phyloP scores from a whole-genome alignment of 1,140 invertebrate species.

The Magallana gigas region DNA sequence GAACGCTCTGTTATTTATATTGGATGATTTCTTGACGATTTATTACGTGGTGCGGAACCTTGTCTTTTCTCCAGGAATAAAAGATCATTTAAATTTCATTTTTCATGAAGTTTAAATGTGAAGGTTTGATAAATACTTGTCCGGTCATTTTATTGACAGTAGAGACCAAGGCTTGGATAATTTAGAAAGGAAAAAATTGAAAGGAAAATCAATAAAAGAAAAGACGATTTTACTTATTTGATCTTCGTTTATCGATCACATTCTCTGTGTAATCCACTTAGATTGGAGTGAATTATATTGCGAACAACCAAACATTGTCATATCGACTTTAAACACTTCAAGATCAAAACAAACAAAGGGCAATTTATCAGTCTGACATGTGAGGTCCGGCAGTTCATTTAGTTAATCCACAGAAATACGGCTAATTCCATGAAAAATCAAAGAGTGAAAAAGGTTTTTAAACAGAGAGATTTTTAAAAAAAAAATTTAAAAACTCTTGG shows the following conservation, averaged over 20 bases:
- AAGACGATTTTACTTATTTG: neutral
- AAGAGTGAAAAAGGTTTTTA: too few relatives aligned
- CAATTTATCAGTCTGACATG: neutral
- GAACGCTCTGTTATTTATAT: neutral
- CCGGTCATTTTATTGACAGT: neutral
- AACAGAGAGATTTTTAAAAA: too few relatives aligned
- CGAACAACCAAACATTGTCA: neutral
- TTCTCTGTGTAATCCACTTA: neutral
- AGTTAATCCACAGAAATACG: too few relatives aligned
- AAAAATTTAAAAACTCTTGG: too few relatives aligned
- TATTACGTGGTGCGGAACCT: neutral
- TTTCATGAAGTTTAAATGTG: neutral
- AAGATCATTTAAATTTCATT: conserved; percentile 4
- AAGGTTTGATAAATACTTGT: neutral
- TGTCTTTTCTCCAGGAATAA: neutral
- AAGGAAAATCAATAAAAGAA: neutral
- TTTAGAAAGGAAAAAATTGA: neutral
- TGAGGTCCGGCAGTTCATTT: neutral
- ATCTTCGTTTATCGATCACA: neutral
- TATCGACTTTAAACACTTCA: neutral
- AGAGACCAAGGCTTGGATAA: neutral
- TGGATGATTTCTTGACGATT: neutral
- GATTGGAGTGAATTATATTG: neutral
- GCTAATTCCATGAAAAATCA: too few relatives aligned
- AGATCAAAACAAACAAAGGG: neutral